Conservation (phyloP, 2,113 vertebrate genomes). For the Tor tambroides region DNA sequence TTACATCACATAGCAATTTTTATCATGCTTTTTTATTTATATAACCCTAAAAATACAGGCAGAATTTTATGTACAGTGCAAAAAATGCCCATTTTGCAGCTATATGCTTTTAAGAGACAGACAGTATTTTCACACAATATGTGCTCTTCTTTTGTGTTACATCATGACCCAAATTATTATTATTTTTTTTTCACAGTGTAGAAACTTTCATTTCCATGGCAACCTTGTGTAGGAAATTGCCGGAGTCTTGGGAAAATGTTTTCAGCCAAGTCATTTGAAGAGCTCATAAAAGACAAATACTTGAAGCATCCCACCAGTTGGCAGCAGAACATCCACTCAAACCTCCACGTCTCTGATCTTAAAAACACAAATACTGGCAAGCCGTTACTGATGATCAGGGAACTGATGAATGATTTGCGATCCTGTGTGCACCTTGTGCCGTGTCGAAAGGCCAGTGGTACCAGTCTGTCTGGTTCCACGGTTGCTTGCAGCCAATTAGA, state of each 20-base stretch:
- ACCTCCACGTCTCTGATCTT: neutral
- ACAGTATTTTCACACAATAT: neutral
- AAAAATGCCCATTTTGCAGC: neutral
- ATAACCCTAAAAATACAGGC: neutral
- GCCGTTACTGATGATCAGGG: neutral
- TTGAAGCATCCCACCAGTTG: conserved; percentile 40
- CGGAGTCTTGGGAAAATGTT: conserved; percentile 37
- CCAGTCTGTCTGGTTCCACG: conserved; percentile 24
- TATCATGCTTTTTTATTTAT: neutral
- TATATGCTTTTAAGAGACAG: neutral
- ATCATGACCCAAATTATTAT: conserved; percentile 70
- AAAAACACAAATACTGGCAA: neutral
- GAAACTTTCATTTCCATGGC: conserved; percentile 75
- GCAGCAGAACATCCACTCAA: conserved; percentile 18
- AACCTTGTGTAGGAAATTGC: conserved; percentile 61
- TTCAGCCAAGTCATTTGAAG: conserved; percentile 50
- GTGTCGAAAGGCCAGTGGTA: neutral
- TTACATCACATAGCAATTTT: neutral
- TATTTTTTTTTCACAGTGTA: conserved; percentile 52
- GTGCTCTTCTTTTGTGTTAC: conserved; percentile 63
- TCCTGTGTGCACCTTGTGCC: neutral
- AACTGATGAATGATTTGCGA: neutral
- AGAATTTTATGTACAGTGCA: neutral
- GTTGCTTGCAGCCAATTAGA: conserved; percentile 19
- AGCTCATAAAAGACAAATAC: conserved; percentile 34